Conservation (phyloP, 2,888 invertebrate genomes). For the Cremastinae sp. region DNA sequence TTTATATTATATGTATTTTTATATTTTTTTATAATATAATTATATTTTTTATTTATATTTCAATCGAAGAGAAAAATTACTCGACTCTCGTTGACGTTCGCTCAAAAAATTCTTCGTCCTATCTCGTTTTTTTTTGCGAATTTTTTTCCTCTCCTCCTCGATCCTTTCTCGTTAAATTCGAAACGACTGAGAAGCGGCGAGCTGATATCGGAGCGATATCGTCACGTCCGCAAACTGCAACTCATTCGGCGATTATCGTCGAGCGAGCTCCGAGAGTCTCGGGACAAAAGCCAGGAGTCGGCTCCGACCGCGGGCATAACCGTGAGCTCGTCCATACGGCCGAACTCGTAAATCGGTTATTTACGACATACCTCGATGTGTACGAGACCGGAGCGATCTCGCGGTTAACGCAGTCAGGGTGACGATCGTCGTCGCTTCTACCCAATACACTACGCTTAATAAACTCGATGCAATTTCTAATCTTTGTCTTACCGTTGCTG, state of each 20-base stretch:
- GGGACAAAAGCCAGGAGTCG: neutral
- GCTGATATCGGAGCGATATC: conserved; percentile 50
- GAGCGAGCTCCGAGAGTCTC: conserved; percentile 34
- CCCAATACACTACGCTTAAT: conserved; percentile 26
- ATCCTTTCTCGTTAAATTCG: conserved; percentile 17
- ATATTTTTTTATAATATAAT: too few relatives aligned
- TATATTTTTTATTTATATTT: too few relatives aligned
- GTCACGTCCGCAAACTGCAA: conserved; percentile 60
- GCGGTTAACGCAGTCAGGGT: conserved; percentile 44
- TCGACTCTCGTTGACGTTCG: too few relatives aligned
- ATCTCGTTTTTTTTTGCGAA: neutral
- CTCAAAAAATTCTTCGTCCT: neutral
- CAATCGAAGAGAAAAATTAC: too few relatives aligned
- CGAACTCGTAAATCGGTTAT: conserved; percentile 65
- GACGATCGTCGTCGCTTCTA: conserved; percentile 31
- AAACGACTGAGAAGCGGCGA: conserved; percentile 25
- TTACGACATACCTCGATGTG: conserved; percentile 55
- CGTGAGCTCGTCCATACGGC: conserved; percentile 20
- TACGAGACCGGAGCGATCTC: conserved; percentile 44
- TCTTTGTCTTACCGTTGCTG: neutral
- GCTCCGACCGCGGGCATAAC: conserved; percentile 4
- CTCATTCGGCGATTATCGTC: conserved; percentile 67
- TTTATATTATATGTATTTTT: too few relatives aligned
- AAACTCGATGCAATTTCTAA: conserved; percentile 17
- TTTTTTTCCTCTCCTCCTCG: conserved; percentile 1